phyloP scores from a whole-genome alignment of 2,888 invertebrate species.

The Ectobius pallidus region DNA sequence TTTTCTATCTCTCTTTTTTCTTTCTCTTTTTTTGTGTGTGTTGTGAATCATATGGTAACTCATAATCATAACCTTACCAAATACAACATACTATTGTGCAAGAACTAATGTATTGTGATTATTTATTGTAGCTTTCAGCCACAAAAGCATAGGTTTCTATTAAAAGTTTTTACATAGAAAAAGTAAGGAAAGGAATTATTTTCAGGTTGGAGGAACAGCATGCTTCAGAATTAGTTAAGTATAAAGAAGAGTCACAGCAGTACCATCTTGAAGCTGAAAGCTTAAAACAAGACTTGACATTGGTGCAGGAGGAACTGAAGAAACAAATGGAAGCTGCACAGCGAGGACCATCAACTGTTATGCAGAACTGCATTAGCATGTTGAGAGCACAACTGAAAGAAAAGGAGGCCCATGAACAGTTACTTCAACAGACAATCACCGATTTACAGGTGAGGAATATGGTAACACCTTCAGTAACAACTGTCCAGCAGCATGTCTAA shows the following conservation, averaged over 20 bases:
- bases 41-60: too few relatives aligned
- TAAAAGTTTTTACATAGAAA: too few relatives aligned
- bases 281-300: conserved; percentile 41
- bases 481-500: too few relatives aligned
- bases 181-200: too few relatives aligned
- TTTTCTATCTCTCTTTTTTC: too few relatives aligned
- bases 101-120: too few relatives aligned
- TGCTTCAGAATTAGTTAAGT: conserved; percentile 65
- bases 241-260: conserved; percentile 62
- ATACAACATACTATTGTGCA: too few relatives aligned
- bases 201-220: conserved; percentile 66
- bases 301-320: conserved; percentile 18
- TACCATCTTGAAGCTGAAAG: conserved; percentile 43
- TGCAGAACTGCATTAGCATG: conserved; percentile 33
- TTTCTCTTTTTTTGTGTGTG: too few relatives aligned
- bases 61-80: too few relatives aligned
- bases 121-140: too few relatives aligned
- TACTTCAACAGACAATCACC: conserved; percentile 56
- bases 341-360: conserved; percentile 30
- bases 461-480: too few relatives aligned
- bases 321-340: conserved; percentile 10
- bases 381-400: conserved; percentile 50
- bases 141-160: too few relatives aligned
- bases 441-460: conserved; percentile 58
- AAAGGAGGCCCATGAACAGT: conserved; percentile 57